A percentile compares a stretch with the other conserved stretches of the same genome.
Conservation (phyloP, 2,797 vertebrate genomes). For the Macroramphosus scolopax region DNA sequence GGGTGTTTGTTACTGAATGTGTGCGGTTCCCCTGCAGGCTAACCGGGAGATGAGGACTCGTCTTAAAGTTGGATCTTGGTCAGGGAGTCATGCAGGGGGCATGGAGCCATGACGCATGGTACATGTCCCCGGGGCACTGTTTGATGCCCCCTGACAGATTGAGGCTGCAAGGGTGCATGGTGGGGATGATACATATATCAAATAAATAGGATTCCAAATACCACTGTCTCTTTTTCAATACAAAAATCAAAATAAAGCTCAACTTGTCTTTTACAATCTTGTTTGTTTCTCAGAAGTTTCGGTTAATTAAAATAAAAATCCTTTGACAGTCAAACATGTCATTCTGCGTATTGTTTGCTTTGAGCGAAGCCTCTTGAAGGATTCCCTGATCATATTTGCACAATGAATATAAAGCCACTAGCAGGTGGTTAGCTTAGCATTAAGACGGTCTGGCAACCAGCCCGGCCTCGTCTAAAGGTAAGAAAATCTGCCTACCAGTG, state of each 20-base stretch:
- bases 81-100: conserved; percentile 24
- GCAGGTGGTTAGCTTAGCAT: background rate
- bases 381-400: too few relatives aligned
- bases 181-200: conserved; percentile 26
- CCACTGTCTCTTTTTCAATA: too few relatives aligned
- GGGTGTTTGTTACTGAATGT: too few relatives aligned
- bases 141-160: conserved; percentile 79
- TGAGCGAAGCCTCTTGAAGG: too few relatives aligned
- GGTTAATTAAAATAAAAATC: too few relatives aligned
- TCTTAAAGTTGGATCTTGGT: conserved; percentile 39
- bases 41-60: conserved; percentile 23
- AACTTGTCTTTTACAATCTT: too few relatives aligned
- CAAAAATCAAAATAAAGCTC: conserved; percentile 2
- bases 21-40: conserved; percentile 25
- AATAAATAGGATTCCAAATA: conserved; percentile 35
- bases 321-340: too few relatives aligned
- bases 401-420: too few relatives aligned
- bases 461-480: background rate
- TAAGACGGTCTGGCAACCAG: background rate
- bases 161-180: conserved; percentile 57
- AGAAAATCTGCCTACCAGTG: too few relatives aligned
- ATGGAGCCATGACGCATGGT: conserved; percentile 35
- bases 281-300: too few relatives aligned
- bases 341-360: too few relatives aligned
- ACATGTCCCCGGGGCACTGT: conserved; percentile 45